Percentiles rank a stretch among this genome's conserved stretches.
Conservation (phyloP, 2,888 invertebrate species). For the Xylophagus ater region DNA sequence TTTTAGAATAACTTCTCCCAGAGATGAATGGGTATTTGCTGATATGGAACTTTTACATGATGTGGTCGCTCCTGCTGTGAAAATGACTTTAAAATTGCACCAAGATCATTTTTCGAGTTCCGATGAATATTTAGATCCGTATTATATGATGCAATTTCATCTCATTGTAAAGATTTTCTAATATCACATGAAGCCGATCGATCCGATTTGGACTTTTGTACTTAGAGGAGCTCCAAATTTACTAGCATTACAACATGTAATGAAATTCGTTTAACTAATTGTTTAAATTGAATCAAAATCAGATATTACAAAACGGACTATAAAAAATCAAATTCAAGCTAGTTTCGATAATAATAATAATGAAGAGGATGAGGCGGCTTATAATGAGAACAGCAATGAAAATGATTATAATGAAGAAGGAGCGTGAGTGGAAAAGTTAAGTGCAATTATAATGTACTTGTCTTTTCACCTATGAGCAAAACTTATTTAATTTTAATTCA, state of each 20-base stretch:
- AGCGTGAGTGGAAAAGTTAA: neutral
- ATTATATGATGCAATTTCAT: constrained; percentile 77
- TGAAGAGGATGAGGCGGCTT: neutral
- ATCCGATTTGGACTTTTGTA: constrained; percentile 90
- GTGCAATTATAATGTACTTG: too few species aligned
- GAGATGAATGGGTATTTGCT: constrained; percentile 98
- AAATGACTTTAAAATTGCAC: constrained; percentile 93
- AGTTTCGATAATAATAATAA: too few species aligned
- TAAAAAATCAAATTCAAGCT: too few species aligned
- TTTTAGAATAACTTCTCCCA: constrained; percentile 85
- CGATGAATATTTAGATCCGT: constrained; percentile 69
- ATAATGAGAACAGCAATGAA: too few species aligned
- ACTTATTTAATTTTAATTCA: too few species aligned
- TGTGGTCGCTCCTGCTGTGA: constrained; percentile 90
- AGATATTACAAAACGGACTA: too few species aligned
- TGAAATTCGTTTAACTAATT: constrained; percentile 96
- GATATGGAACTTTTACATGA: constrained; percentile 90
- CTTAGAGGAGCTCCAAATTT: constrained; percentile 89
- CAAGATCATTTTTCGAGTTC: constrained; percentile 98
- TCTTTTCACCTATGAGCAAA: too few species aligned
- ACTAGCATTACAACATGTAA: constrained; percentile 92
- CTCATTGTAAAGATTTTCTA: constrained; percentile 70
- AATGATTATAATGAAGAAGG: neutral
- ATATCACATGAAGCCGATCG: constrained; percentile 99
- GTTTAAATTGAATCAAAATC: too few species aligned